Conservation (phyloP, 2,113 vertebrate genomes). For the Motacilla alba region DNA sequence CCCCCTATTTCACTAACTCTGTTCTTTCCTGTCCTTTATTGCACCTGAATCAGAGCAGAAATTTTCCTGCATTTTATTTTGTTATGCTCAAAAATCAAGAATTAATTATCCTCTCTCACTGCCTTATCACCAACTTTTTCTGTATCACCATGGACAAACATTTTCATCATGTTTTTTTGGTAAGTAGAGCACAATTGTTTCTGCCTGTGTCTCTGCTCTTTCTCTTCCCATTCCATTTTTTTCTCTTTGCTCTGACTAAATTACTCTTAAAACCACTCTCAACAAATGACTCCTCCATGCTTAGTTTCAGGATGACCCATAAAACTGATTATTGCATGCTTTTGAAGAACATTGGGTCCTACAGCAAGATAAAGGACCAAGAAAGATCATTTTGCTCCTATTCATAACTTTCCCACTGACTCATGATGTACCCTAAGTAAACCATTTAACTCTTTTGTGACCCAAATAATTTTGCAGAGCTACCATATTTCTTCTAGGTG, state of each 20-base stretch:
- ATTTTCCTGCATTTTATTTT: neutral
- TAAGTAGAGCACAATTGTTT: neutral
- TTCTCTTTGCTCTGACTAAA: neutral
- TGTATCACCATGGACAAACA: neutral
- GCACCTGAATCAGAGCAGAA: neutral
- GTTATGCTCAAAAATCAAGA: neutral
- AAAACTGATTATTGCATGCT: neutral
- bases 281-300: neutral
- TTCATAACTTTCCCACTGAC: neutral
- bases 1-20: neutral
- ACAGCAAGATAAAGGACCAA: neutral
- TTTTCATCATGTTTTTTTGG: neutral
- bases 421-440: neutral
- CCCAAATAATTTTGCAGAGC: neutral
- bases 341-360: neutral
- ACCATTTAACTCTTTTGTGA: neutral
- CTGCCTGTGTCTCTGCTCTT: neutral
- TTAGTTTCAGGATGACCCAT: neutral
- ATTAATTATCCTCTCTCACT: neutral
- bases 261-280: neutral
- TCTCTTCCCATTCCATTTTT: neutral
- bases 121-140: neutral
- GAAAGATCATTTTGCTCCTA: neutral
- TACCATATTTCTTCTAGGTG: neutral
- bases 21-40: neutral